Evolutionary conservation across 2,888 invertebrate genomes (phyloP).

Genomic region (Euclidia mi): DNA sequence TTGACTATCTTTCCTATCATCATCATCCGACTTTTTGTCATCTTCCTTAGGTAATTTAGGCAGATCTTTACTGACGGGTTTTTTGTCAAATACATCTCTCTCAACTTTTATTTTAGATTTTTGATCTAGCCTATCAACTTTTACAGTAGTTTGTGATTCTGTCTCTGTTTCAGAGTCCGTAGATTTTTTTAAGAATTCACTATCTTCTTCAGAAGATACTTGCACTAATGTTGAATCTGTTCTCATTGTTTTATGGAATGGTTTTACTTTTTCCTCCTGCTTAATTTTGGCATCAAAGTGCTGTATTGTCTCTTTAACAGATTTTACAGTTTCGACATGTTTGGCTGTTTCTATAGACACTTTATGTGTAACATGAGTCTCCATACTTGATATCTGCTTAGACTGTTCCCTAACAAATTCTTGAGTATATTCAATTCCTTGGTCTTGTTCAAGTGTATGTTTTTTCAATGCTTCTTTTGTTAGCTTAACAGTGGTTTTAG

Average conservation of each 20-base stretch:
- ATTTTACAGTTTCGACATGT: constrained; percentile 76
- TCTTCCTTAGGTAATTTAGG: constrained; percentile 67
- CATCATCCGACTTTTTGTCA: constrained; percentile 62
- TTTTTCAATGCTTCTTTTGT: constrained; percentile 88
- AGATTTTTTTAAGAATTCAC: constrained; percentile 87
- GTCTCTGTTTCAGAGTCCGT: constrained; percentile 89
- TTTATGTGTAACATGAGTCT: constrained; percentile 72
- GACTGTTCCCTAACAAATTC: constrained; percentile 88
- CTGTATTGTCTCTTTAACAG: constrained; percentile 86
- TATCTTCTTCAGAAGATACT: constrained; percentile 88
- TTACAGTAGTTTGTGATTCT: constrained; percentile 87
- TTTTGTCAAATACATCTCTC: constrained; percentile 64
- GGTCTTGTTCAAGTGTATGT: constrained; percentile 86
- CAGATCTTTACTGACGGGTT: constrained; percentile 59
- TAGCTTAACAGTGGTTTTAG: constrained; percentile 82
- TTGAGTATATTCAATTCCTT: constrained; percentile 86
- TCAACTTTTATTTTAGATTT: constrained; percentile 67
- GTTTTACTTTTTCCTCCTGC: constrained; percentile 77
- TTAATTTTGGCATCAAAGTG: constrained; percentile 83
- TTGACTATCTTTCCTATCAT: constrained; percentile 68
- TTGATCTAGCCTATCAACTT: constrained; percentile 76
- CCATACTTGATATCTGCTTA: constrained; percentile 77
- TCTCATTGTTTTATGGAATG: constrained; percentile 80
- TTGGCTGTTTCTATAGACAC: constrained; percentile 70
- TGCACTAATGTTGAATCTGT: constrained; percentile 88